These are phyloP conservation scores for Pseudanteris insignis DNA, from an alignment of 2,888 invertebrate species.

Conservation along the genomic window DNA sequence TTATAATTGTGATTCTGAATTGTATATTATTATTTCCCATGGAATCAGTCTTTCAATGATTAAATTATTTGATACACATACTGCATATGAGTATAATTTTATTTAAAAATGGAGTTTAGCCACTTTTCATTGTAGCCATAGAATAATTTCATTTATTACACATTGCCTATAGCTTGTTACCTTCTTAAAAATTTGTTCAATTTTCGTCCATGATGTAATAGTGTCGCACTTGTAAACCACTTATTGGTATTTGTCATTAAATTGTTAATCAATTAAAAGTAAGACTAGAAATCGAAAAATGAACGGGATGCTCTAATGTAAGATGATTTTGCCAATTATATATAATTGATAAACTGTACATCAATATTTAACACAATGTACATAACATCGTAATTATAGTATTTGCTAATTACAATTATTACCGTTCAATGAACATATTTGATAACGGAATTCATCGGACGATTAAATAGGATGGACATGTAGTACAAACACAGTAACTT, in stretches of 20 bases:
- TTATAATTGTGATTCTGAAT: no score
- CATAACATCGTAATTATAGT: conserved; percentile 61
- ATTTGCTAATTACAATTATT: conserved; percentile 60
- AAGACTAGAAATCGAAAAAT: no score
- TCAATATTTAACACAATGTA: conserved; percentile 64
- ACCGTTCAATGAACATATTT: conserved; percentile 42
- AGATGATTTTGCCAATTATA: conserved; percentile 60
- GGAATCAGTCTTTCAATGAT: no score
- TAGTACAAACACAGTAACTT: conserved; percentile 55
- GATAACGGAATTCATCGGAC: conserved; percentile 61
- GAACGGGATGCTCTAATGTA: conserved; percentile 55
- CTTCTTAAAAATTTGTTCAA: not conserved
- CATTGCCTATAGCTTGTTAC: not conserved
- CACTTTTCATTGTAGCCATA: not conserved
- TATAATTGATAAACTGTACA: conserved; percentile 58
- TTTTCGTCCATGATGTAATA: not conserved
- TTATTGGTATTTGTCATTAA: not conserved
- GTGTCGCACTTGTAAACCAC: not conserved
- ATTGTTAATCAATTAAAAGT: no score
- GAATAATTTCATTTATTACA: conserved; percentile 1
- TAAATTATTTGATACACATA: no score
- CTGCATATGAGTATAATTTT: no score
- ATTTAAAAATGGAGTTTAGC: not conserved
- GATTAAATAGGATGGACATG: conserved; percentile 61
- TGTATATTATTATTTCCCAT: no score